Percentiles rank a stretch among this genome's conserved stretches.
Conservation (phyloP, 2,888 invertebrate genomes). For the Dichetophora obliterata region DNA sequence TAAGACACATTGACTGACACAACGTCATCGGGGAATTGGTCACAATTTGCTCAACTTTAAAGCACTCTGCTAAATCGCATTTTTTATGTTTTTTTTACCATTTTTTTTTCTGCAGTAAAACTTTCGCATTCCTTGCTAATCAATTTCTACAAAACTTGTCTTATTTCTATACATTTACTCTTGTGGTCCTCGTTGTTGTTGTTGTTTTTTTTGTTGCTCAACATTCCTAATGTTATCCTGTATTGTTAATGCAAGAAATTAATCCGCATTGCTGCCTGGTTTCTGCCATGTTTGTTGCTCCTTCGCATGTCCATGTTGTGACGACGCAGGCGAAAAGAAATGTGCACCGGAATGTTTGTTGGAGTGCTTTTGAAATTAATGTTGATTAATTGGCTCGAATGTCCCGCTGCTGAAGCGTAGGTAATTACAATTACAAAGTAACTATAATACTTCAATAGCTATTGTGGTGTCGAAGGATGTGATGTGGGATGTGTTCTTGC, state of each 20-base stretch:
- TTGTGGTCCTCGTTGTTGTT: not conserved
- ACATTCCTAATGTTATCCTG: too few relatives aligned
- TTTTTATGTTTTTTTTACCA: not conserved
- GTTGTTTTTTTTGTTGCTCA: not conserved
- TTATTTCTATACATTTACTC: slow-evolving; percentile 1
- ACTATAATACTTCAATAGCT: slow-evolving; percentile 17
- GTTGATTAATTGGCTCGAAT: slow-evolving; percentile 33
- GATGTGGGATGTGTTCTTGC: not conserved
- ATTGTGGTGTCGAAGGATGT: not conserved
- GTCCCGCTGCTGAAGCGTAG: not conserved
- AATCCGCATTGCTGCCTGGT: slow-evolving; percentile 18
- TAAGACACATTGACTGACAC: not conserved
- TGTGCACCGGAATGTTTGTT: slow-evolving; percentile 15
- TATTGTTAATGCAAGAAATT: slow-evolving; percentile 16
- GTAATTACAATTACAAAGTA: slow-evolving; percentile 28
- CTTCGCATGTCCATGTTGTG: not conserved
- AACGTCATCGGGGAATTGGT: slow-evolving; percentile 17
- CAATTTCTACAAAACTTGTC: slow-evolving; percentile 17
- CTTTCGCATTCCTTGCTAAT: slow-evolving; percentile 20
- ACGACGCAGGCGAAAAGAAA: not conserved
- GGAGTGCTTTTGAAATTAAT: slow-evolving; percentile 34
- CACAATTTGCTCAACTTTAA: slow-evolving; percentile 24
- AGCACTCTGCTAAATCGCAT: not conserved
- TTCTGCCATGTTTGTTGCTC: not conserved
- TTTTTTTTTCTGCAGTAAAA: not conserved